Conservation (phyloP, 2,888 invertebrate genomes). For the Aphidoletes aphidimyza region DNA sequence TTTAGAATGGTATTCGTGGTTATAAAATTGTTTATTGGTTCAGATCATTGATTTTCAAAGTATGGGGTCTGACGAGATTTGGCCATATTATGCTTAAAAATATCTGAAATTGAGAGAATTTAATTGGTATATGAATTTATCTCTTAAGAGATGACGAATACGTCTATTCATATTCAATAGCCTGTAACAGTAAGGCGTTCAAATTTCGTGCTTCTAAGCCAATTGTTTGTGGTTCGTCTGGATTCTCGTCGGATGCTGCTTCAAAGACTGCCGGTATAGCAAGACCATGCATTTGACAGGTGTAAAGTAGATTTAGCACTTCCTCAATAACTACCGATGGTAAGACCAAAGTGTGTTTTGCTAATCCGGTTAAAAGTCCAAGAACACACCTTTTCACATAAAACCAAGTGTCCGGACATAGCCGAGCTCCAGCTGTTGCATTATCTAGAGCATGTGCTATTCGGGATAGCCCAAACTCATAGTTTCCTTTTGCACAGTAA, state of each 20-base stretch:
- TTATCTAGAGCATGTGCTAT: constrained; percentile 90
- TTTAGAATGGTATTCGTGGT: no score
- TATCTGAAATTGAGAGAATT: no score
- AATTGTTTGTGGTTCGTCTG: constrained; percentile 64
- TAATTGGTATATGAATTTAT: no score
- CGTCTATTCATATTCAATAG: constrained; percentile 66
- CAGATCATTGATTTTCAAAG: no score
- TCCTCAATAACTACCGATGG: constrained; percentile 84
- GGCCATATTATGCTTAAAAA: no score
- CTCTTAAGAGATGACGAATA: no score
- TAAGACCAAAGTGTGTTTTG: constrained; percentile 85
- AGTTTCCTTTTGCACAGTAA: constrained; percentile 98
- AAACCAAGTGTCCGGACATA: constrained; percentile 99
- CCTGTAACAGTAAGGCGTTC: constrained; percentile 63
- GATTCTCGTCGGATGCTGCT: constrained; percentile 62
- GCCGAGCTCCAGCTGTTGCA: constrained; percentile 69
- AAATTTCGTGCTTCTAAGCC: constrained; percentile 65
- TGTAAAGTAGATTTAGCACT: constrained; percentile 84
- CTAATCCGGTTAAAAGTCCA: constrained; percentile 83
- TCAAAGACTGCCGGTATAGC: constrained; percentile 64
- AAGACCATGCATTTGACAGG: constrained; percentile 70
- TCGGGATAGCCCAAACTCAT: constrained; percentile 97
- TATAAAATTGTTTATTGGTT: no score
- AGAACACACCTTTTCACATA: constrained; percentile 96
- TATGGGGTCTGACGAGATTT: no score